Evolutionary conservation across 2,797 vertebrate genomes (phyloP).

Genomic region (Chelidonichthys spinosus): DNA sequence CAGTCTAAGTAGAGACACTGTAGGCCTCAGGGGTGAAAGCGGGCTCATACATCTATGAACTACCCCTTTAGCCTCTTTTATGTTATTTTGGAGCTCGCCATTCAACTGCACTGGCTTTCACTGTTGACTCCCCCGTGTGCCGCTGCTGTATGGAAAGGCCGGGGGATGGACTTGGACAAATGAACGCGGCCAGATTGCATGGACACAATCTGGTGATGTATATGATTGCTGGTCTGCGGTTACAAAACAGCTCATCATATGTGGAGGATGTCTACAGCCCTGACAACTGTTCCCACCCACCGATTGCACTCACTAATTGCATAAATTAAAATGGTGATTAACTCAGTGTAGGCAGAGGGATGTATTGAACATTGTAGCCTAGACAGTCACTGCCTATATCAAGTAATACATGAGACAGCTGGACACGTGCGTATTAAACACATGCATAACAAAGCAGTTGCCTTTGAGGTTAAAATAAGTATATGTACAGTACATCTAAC

Average conservation of each 20-base stretch:
- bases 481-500: neutral
- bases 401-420: neutral
- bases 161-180: slow-evolving; percentile 14
- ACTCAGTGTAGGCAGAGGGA: slow-evolving; percentile 3
- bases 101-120: slow-evolving; percentile 22
- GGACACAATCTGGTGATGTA: slow-evolving; percentile 21
- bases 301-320: slow-evolving; percentile 41
- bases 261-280: slow-evolving; percentile 26
- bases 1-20: slow-evolving; percentile 58
- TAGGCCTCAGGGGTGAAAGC: slow-evolving; percentile 55
- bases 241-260: slow-evolving; percentile 45
- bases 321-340: slow-evolving; percentile 28
- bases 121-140: slow-evolving; percentile 39
- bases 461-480: too few relatives aligned
- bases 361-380: slow-evolving; percentile 1
- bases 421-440: neutral
- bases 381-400: neutral
- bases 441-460: neutral
- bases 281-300: slow-evolving; percentile 19
- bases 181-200: slow-evolving; percentile 43
- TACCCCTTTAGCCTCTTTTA: slow-evolving; percentile 67
- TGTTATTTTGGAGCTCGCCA: slow-evolving; percentile 57
- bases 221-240: slow-evolving; percentile 35
- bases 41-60: slow-evolving; percentile 73
- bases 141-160: slow-evolving; percentile 28